A percentile compares a stretch with the other conserved stretches of the same genome.
These are phyloP conservation scores for Rhadina sibilatrix DNA, from an alignment of 2,113 vertebrate species.

Conservation along the genomic window DNA sequence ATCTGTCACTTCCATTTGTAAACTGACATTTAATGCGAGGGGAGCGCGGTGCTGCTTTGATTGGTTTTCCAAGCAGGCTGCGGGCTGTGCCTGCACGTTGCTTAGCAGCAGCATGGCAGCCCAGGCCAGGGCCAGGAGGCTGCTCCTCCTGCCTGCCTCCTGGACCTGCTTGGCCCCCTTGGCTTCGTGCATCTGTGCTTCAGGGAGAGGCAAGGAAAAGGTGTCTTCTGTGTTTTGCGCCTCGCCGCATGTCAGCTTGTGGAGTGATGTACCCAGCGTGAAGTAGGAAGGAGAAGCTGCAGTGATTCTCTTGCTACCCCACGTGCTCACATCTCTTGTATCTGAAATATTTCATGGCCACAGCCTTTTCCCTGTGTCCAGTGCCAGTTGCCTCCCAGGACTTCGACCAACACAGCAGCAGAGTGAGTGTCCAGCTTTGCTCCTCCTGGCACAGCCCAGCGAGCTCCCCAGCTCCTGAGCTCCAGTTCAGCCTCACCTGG, in stretches of 20 bases:
- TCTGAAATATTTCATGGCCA: not conserved
- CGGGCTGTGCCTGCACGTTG: not conserved
- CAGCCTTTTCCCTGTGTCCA: not conserved
- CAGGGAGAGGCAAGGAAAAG: not conserved
- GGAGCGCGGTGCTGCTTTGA: not conserved
- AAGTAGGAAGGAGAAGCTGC: not conserved
- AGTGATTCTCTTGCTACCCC: not conserved
- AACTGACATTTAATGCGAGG: not conserved
- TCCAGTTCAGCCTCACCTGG: not conserved
- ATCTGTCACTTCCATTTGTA: conserved; percentile 24
- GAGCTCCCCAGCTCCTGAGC: not conserved
- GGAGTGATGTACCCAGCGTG: not conserved
- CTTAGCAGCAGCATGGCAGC: conserved; percentile 30
- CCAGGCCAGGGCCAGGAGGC: accelerated
- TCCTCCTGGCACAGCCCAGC: accelerated
- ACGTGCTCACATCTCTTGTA: not conserved
- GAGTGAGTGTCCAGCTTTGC: accelerated
- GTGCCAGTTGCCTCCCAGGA: not conserved
- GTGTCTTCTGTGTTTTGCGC: not conserved
- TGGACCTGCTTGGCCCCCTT: not conserved
- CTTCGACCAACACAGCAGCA: accelerated
- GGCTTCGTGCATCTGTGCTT: not conserved
- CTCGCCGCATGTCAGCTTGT: accelerated
- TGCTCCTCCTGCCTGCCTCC: not conserved
- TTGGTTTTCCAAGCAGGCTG: not conserved